Evolutionary conservation across 2,797 vertebrate genomes (phyloP).

Genomic region (Pseudochromis fuscus): DNA sequence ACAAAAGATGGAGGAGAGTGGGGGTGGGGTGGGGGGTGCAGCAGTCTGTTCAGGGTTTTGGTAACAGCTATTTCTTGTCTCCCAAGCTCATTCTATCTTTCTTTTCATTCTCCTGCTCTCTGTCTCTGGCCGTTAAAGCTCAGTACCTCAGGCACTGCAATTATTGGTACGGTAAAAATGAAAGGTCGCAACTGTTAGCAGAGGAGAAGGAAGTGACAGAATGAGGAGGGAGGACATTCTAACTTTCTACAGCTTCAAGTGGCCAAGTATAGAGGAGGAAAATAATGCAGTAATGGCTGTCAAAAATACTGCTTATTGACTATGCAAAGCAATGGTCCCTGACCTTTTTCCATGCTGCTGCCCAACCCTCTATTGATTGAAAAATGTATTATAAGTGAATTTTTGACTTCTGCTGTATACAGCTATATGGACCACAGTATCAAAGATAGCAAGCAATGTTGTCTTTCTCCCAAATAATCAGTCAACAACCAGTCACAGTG

Average conservation of each 20-base stretch:
- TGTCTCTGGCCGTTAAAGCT: conserved; percentile 58
- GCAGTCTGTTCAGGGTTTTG: conserved; percentile 47
- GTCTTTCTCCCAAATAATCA: neutral
- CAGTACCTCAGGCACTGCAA: conserved; percentile 71
- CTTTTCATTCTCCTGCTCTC: conserved; percentile 52
- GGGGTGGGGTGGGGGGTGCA: neutral
- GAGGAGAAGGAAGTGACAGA: conserved; percentile 62
- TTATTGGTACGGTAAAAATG: conserved; percentile 75
- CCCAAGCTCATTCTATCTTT: conserved; percentile 60
- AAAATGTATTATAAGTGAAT: conserved; percentile 10
- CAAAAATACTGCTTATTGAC: conserved; percentile 42
- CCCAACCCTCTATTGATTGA: conserved; percentile 3
- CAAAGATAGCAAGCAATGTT: neutral
- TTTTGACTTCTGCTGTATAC: neutral
- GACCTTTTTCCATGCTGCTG: conserved; percentile 30
- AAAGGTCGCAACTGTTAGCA: conserved; percentile 79
- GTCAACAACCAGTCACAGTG: neutral
- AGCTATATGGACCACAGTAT: neutral
- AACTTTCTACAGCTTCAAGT: conserved; percentile 51
- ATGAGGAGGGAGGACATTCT: conserved; percentile 51
- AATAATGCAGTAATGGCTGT: conserved; percentile 33
- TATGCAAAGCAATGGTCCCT: conserved; percentile 1
- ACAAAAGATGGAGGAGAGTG: conserved; percentile 14
- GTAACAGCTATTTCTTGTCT: conserved; percentile 70
- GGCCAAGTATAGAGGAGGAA: conserved; percentile 14